These are phyloP conservation scores for Nomada fucata DNA, from an alignment of 2,888 invertebrate species.

Conservation along the genomic window DNA sequence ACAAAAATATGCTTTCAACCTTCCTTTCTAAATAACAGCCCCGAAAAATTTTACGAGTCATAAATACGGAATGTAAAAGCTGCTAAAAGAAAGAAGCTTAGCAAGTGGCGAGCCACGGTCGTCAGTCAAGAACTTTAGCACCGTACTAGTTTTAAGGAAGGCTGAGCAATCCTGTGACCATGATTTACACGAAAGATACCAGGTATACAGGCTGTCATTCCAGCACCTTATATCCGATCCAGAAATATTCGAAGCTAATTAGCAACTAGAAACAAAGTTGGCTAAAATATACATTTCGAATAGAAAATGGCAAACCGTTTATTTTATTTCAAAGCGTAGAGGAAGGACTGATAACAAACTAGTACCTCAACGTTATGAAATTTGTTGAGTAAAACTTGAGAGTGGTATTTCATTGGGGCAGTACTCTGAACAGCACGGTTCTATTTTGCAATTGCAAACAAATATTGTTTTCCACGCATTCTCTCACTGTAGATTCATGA, in stretches of 20 bases:
- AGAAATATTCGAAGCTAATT: background rate
- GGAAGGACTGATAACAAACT: too few species aligned
- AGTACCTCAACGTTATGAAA: too few species aligned
- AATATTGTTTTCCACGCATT: too few species aligned
- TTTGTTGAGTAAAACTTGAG: too few species aligned
- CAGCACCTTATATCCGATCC: background rate
- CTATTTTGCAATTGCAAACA: too few species aligned
- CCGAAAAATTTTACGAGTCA: background rate
- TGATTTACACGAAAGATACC: background rate
- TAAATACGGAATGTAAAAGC: constrained; percentile 10
- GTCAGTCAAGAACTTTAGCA: background rate
- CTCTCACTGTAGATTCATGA: too few species aligned
- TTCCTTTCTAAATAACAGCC: background rate
- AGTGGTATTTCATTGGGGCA: too few species aligned
- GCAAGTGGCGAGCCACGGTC: background rate
- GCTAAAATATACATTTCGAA: too few species aligned
- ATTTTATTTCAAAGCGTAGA: too few species aligned
- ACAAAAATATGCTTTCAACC: background rate
- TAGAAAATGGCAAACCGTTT: too few species aligned
- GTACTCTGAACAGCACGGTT: too few species aligned
- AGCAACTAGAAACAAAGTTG: background rate
- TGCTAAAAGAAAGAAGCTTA: background rate
- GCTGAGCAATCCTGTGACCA: background rate
- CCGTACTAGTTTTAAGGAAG: background rate
- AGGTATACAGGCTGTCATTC: background rate